Evolutionary conservation across 2,113 vertebrate genomes (phyloP), one percentile per base, ranked within the genome.

Genomic region (Mystacornis crossleyi): DNA sequence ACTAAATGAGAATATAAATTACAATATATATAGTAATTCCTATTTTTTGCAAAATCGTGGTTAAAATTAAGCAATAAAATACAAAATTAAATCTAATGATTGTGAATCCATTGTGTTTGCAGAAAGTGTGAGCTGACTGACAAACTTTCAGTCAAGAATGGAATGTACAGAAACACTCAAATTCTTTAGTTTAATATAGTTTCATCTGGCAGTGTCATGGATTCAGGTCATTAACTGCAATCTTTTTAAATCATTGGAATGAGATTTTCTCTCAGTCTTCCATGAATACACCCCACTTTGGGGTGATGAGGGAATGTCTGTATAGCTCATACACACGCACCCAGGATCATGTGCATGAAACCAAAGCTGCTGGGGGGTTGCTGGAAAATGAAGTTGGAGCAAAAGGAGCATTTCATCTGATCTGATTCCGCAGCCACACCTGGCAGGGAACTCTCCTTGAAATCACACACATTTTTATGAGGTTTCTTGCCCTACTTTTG

Each of bases 401-500:
- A 71, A 70, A 71, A 83, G 28, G 26, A 89, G 38, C 36, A 14
- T 15, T 73, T 86, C 4, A 7, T 57, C 69, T 43, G 40, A 29
- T 85, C 74, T 86, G 58, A 48, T 75, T 81, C 60, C 67, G 58
- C 79, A 88, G 69, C 77, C 77, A 84, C 77, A 50, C 45, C 80
- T 8, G 4, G 33, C 31, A 33, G 36, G 26, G 72, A 80, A 29
- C 38, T 77, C 40, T 47, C 33, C 58, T 89, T 92, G 54, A 91
- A 80, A 69, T 91, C 72, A 61, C n/a, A 14, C 38, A 60, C 18
- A 31, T 84, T 81, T 89, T 84, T 38, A 50, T 89, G 73, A 51
- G 51, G 50, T 79, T 74, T 90, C 40, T 85, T 93, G 69, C 70
- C 48, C 42, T 87, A 28, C 47, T 84, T 95, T 84, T 93, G 51